A percentile compares a stretch with the other conserved stretches of the same genome.
Conservation (phyloP, 2,888 invertebrate species). For the Tortricodes alternella region DNA sequence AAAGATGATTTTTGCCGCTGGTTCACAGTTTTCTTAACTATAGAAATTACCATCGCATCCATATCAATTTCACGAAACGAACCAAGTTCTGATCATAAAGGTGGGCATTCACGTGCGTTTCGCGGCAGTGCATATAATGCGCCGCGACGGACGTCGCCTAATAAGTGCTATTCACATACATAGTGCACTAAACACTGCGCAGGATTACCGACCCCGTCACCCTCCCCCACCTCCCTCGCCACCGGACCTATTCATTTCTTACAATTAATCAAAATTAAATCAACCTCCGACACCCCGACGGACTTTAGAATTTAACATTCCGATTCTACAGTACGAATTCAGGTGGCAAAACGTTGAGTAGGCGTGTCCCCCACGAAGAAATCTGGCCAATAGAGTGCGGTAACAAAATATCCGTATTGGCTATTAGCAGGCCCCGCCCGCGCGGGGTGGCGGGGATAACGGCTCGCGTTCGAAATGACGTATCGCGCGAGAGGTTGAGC, state of each 20-base stretch:
- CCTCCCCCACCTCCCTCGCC: slow-evolving; percentile 35
- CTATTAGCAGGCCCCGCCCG: slow-evolving; percentile 80
- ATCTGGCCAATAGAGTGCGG: slow-evolving; percentile 85
- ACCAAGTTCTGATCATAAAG: slow-evolving; percentile 8
- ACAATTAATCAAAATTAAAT: slow-evolving; percentile 83
- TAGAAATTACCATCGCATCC: background rate
- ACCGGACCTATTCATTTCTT: slow-evolving; percentile 74
- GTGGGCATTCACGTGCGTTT: slow-evolving; percentile 14
- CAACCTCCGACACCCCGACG: slow-evolving; percentile 48
- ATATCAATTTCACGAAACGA: slow-evolving; percentile 23
- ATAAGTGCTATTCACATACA: slow-evolving; percentile 20
- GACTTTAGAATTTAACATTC: slow-evolving; percentile 49
- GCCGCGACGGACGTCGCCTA: slow-evolving; percentile 7
- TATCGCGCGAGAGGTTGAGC: slow-evolving; percentile 35
- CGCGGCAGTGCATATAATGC: slow-evolving; percentile 7
- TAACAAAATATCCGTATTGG: slow-evolving; percentile 84
- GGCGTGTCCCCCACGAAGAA: slow-evolving; percentile 78
- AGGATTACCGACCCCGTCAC: slow-evolving; percentile 21
- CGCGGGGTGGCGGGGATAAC: slow-evolving; percentile 48
- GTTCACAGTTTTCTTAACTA: too few species aligned
- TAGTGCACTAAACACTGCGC: slow-evolving; percentile 29
- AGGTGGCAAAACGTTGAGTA: slow-evolving; percentile 45
- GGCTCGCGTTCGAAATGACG: slow-evolving; percentile 40
- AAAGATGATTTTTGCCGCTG: too few species aligned
- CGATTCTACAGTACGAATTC: slow-evolving; percentile 50